These are phyloP conservation scores for Hypomesus transpacificus DNA, from an alignment of 2,113 vertebrate species.

Conservation along the genomic window DNA sequence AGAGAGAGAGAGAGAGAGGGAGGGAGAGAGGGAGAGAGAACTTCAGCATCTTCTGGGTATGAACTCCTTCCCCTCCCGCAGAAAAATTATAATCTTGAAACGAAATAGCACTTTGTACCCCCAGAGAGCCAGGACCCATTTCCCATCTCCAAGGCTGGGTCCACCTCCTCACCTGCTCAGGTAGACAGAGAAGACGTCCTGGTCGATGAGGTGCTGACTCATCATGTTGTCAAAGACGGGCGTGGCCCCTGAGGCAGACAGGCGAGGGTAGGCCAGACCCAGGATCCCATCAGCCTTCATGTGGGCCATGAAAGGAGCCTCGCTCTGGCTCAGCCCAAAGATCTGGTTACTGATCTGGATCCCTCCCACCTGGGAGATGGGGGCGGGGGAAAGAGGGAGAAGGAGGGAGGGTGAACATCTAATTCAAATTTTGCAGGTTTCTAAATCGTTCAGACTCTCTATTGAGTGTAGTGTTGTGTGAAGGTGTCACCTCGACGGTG, in stretches of 20 bases:
- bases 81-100: too few species aligned
- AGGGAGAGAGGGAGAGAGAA: background rate
- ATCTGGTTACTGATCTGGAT: slow-evolving; percentile 61
- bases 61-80: too few species aligned
- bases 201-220: slow-evolving; percentile 33
- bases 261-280: slow-evolving; percentile 49
- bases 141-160: background rate
- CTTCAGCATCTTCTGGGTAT: background rate
- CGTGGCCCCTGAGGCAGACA: slow-evolving; percentile 42
- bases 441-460: background rate
- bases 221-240: slow-evolving; percentile 64
- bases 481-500: slow-evolving; percentile 38
- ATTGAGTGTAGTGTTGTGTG: slow-evolving; percentile 3
- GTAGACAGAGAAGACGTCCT: slow-evolving; percentile 57
- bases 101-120: too few species aligned
- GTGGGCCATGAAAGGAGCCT: slow-evolving; percentile 51
- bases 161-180: slow-evolving; percentile 47
- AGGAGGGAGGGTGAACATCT: background rate
- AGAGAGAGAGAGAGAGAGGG: background rate
- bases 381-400: background rate
- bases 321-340: slow-evolving; percentile 68
- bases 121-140: too few species aligned
- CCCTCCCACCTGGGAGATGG: slow-evolving; percentile 42
- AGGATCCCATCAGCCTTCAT: slow-evolving; percentile 56
- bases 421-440: background rate